Base-by-base conservation (phyloP, 2,888 invertebrate species). In the Gymnosoma rotundatum region DNA sequence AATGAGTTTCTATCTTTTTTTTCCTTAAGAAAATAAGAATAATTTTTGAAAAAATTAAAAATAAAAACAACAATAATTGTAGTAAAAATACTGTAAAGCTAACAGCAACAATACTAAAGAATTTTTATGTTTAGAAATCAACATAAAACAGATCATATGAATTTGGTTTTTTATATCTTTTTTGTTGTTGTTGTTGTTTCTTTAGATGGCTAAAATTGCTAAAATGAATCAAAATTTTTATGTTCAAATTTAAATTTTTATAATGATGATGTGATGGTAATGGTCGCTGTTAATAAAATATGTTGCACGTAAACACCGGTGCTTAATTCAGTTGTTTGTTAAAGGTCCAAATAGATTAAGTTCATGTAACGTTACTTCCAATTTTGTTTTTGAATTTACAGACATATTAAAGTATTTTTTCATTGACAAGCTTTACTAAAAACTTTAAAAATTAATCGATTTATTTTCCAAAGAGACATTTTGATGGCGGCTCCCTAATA, bases 301-400 rank as follows among this genome's bases (percentile, higher is more conserved):
- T 83, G 79, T 73, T 83, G 70, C 61, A 79, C 61, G 72, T 83
- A 56, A 79, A 32, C 50, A 69, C 85, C 75, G 82, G 82, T 83
- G 85, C 61, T n/a, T 66, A 42, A 61, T 72, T 50, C 56, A 16
- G 20, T 52, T 73, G 50, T 48, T n/a, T 18, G 56, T 20, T 45
- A 60, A 80, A 80, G 61, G 32, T 74, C 21, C 18, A 61, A 79
- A 42, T 36, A 54, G 21, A 67, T 16, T 32, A 32, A 66, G 38
- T 56, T 50, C 64, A 66, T 64, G 10, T 52, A 72, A 42, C 42
- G 12, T 10, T 42, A 12, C 12, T 42, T 42, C 4, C 7, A 42
- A 64, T 36, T 72, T 56, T 48, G 21, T n/a, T 20, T 32, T 58
- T 42, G 20, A 32, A 52, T 20, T 25, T 60, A 1, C 76, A 52